Conservation (phyloP, 1,140 invertebrate genomes). For the Trissolcus basalis region DNA sequence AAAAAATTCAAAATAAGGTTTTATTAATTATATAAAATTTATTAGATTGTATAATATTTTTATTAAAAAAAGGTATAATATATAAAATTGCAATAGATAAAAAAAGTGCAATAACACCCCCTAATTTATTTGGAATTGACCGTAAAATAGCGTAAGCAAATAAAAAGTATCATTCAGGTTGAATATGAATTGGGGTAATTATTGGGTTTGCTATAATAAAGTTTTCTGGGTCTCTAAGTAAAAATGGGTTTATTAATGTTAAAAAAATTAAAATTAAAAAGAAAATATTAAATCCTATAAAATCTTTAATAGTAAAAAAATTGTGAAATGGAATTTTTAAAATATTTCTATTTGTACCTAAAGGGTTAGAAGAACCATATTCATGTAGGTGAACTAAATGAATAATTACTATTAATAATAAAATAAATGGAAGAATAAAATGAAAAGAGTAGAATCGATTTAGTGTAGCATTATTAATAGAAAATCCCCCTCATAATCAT, state of each 20-base stretch:
- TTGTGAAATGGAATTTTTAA: conserved; percentile 80
- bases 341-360: conserved; percentile 78
- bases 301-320: conserved; percentile 79
- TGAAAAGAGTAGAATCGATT: conserved; percentile 84
- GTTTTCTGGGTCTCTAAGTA: conserved; percentile 82
- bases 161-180: conserved; percentile 87
- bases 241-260: conserved; percentile 73
- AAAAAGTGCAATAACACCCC: conserved; percentile 81
- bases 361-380: conserved; percentile 79
- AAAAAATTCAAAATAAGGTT: conserved; percentile 78
- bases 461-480: conserved; percentile 82
- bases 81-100: conserved; percentile 80
- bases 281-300: conserved; percentile 78
- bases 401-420: conserved; percentile 78
- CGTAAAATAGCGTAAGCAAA: conserved; percentile 86
- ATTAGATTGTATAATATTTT: conserved; percentile 79
- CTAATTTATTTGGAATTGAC: conserved; percentile 85
- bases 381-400: conserved; percentile 81
- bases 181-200: conserved; percentile 83
- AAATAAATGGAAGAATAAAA: conserved; percentile 83
- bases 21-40: conserved; percentile 82
- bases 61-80: conserved; percentile 68
- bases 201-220: conserved; percentile 81
- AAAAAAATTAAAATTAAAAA: conserved; percentile 71
- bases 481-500: conserved; percentile 83